Conservation (phyloP, 1,140 invertebrate genomes). For the Eupeodes corollae region DNA sequence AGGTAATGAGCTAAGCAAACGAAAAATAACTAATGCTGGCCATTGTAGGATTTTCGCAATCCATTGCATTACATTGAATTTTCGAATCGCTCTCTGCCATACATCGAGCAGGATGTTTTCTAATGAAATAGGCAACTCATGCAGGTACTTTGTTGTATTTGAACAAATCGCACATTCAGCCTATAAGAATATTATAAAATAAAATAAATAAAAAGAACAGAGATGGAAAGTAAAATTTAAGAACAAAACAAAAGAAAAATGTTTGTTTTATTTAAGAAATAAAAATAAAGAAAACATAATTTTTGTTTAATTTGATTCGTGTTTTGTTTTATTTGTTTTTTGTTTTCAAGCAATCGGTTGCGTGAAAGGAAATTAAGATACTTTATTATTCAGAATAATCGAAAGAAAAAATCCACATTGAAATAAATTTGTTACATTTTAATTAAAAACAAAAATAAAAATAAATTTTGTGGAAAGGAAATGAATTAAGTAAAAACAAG, state of each 20-base stretch:
- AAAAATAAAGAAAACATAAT: constrained; percentile 5
- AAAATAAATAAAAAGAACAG: constrained; percentile 6
- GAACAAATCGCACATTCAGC: constrained; percentile 15
- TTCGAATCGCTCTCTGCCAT: constrained; percentile 14
- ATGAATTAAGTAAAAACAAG: neutral
- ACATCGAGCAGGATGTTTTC: constrained; percentile 11
- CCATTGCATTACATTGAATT: constrained; percentile 13
- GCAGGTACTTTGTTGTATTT: constrained; percentile 17
- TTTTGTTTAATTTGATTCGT: too few relatives aligned
- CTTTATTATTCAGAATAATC: too few relatives aligned
- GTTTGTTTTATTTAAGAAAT: too few relatives aligned
- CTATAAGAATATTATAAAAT: constrained; percentile 9
- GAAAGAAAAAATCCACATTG: too few relatives aligned
- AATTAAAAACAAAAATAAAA: too few relatives aligned
- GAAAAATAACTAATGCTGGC: constrained; percentile 15
- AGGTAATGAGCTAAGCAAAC: constrained; percentile 15
- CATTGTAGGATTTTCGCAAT: constrained; percentile 19
- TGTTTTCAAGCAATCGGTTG: too few relatives aligned
- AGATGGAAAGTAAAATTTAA: neutral
- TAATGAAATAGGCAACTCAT: constrained; percentile 14
- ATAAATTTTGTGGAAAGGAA: neutral
- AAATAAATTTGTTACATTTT: too few relatives aligned
- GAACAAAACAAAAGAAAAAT: neutral
- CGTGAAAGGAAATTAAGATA: too few relatives aligned
- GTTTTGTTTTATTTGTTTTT: too few relatives aligned